phyloP scores from a whole-genome alignment of 2,797 vertebrate species.

The Onychomys torridus region DNA sequence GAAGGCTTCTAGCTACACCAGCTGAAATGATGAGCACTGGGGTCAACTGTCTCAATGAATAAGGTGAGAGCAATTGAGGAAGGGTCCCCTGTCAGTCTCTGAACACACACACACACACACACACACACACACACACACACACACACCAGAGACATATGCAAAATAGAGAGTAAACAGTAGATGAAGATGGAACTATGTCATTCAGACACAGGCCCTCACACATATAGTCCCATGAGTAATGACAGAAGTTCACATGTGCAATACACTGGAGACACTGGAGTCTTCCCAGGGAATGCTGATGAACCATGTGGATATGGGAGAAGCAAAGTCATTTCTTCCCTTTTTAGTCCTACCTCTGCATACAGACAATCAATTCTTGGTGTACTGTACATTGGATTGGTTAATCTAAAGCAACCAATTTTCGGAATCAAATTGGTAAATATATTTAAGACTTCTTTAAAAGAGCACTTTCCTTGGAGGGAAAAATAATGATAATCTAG shows the following conservation, averaged over 20 bases:
- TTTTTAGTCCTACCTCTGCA: background rate
- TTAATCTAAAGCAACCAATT: background rate
- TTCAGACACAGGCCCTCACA: background rate
- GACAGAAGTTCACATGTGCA: background rate
- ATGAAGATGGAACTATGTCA: background rate
- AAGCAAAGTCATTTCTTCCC: background rate
- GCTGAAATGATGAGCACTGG: background rate
- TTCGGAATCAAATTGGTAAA: background rate
- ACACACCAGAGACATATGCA: background rate
- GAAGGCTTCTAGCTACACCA: no score
- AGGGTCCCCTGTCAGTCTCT: background rate
- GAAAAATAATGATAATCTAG: background rate
- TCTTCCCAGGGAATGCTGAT: background rate
- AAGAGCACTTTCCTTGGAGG: background rate
- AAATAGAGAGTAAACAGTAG: background rate
- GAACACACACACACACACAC: background rate
- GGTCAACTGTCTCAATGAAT: no score
- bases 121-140: background rate
- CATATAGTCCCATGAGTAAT: background rate
- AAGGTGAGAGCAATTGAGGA: background rate
- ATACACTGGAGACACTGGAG: background rate
- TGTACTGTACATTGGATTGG: no score
- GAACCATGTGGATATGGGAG: rapidly evolving
- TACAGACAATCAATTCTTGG: background rate
- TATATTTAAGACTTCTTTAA: background rate